Percentiles rank a stretch among this genome's conserved stretches.
Conservation (phyloP, 2,113 vertebrate genomes). For the Corydoras maculifer region DNA sequence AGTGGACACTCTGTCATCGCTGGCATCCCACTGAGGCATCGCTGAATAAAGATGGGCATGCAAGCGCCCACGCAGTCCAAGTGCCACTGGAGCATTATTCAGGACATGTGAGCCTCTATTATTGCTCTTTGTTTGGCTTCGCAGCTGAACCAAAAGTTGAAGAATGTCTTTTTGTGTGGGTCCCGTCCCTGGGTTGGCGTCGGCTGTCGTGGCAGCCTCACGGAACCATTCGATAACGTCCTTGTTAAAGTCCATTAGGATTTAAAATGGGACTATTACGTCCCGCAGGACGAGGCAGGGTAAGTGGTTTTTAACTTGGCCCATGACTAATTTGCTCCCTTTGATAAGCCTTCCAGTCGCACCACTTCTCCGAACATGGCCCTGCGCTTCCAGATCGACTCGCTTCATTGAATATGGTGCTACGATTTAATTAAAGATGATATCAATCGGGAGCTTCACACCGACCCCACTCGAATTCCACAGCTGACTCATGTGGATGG, state of each 20-base stretch:
- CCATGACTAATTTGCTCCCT: neutral
- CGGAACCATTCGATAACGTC: too few species aligned
- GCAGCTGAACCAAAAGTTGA: conserved; percentile 16
- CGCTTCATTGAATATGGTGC: conserved; percentile 27
- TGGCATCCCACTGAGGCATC: conserved; percentile 38
- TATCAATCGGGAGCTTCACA: conserved; percentile 36
- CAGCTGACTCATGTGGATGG: too few species aligned
- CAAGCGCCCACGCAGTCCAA: conserved; percentile 33
- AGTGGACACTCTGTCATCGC: conserved; percentile 52
- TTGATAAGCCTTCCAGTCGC: conserved; percentile 4
- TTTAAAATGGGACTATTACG: conserved; percentile 11
- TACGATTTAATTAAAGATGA: conserved; percentile 43
- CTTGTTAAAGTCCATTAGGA: neutral
- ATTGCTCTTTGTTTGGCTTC: conserved; percentile 29
- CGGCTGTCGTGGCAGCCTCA: neutral
- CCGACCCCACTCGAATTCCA: conserved; percentile 9
- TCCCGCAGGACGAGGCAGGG: neutral
- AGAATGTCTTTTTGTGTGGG: conserved; percentile 23
- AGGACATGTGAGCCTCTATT: conserved; percentile 42
- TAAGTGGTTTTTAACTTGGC: conserved; percentile 5
- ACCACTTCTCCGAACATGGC: neutral
- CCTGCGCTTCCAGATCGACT: conserved; percentile 6
- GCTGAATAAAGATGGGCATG: conserved; percentile 44
- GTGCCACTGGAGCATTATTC: conserved; percentile 32
- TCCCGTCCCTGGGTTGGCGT: conserved; percentile 1